Evolutionary conservation across 2,888 invertebrate species (phyloP).

Genomic region (Euclidia mi): DNA sequence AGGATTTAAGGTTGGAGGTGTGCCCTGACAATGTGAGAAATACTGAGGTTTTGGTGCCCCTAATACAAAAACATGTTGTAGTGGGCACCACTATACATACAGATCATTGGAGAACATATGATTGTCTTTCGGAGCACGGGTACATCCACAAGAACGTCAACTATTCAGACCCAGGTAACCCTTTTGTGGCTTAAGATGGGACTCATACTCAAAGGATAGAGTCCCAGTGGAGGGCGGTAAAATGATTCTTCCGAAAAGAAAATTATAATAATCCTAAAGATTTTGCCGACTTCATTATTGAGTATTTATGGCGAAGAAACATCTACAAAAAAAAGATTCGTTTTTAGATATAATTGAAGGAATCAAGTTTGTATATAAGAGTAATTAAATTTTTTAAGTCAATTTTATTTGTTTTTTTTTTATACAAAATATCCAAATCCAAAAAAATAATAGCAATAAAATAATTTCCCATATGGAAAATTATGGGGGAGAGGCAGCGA

Average conservation of each 20-base stretch:
- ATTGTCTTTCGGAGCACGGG: slow-evolving; percentile 31
- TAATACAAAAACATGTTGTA: slow-evolving; percentile 50
- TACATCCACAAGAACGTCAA: slow-evolving; percentile 45
- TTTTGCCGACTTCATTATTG: slow-evolving; percentile 17
- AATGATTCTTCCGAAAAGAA: slow-evolving; percentile 27
- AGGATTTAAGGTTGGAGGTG: too few species aligned
- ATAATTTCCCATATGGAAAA: too few species aligned
- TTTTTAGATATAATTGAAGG: too few species aligned
- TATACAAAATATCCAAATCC: too few species aligned
- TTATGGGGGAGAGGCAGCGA: too few species aligned
- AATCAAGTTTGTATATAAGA: too few species aligned
- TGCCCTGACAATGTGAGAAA: slow-evolving; percentile 49
- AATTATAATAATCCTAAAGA: too few species aligned
- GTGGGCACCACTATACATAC: slow-evolving; percentile 44
- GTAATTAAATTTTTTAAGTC: too few species aligned
- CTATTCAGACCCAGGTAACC: slow-evolving; percentile 16
- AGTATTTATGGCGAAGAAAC: slow-evolving; percentile 28
- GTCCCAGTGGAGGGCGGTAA: slow-evolving; percentile 37
- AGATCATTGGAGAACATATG: slow-evolving; percentile 45
- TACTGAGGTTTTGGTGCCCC: slow-evolving; percentile 45
- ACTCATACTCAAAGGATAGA: slow-evolving; percentile 44
- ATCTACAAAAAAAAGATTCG: not conserved
- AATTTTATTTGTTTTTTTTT: too few species aligned
- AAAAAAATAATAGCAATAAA: too few species aligned
- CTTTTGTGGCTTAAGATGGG: slow-evolving; percentile 45